Base-by-base conservation (phyloP, 2,113 vertebrate genomes). In the Spea multiplicata region DNA sequence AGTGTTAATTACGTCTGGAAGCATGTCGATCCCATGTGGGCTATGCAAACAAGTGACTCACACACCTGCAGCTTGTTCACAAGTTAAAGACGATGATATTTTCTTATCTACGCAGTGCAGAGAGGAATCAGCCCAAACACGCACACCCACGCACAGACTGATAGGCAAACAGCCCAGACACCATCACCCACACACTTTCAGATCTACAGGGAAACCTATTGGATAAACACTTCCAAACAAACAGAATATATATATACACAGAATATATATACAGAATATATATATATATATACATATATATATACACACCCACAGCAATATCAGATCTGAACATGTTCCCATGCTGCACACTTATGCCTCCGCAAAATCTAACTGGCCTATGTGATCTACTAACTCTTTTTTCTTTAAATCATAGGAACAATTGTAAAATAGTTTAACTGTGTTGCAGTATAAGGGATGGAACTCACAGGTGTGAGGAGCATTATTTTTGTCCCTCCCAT, bases 61-160 rank as follows among this genome's bases (percentile, higher is more conserved):
- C 44, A 49, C 46, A 79, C 62, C 77, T 79, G 77, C 69, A 78
- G 70, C 62, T 70, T 67, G 62, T 66, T 79, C 50, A 3, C 50
- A 13, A 66, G 62, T n/a, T 73, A 48, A 17, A 57, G 49, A 67
- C 70, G 72, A n/a, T 66, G 77, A 79, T 73, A 73, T 79, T 79
- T 73, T 66, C 70, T 79, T 79, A 79, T 79, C 77, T 79, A 52
- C 61, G 45, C 70, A 73, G 44, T 79, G 70, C 77, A 79, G 77
- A 57, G 70, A 57, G 70, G 62, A 62, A 57, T 66, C 77, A 79
- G 61, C 77, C 71, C 62, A 73, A 78, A 79, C 77, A 73, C 70
- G 44, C 14, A 73, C 76, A 65, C 77, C 77, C 70, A 79, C 77
- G 45, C 77, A 79, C 77, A 48, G 70, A 47, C 61, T 48, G 70